Evolutionary conservation across 2,113 vertebrate genomes (phyloP), one percentile per base, ranked within the genome.

Genomic region (Haemorhous mexicanus): DNA sequence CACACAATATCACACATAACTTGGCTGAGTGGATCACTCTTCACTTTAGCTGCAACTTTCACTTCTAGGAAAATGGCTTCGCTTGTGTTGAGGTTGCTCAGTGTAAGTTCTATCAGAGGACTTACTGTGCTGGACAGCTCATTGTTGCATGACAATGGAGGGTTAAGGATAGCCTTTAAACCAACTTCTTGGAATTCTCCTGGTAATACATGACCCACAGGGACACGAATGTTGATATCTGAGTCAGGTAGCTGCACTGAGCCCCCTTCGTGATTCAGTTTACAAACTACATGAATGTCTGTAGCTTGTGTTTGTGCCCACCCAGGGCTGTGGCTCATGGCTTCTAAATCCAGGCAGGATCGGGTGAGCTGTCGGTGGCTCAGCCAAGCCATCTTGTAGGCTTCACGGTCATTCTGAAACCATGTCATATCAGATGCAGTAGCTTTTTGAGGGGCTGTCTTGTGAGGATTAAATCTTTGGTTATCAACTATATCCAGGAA

Each of bases 271-370:
- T 99, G 98, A 82, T 93, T 97, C 55, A 99, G 94, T 97, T 98
- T 99, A 87, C 98, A 98, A 89, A 99, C 89, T 9, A 98, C 92
- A 28, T 98, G 98, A 50, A 98, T 98, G 86, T 99, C 98, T 19
- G 98, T 97, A 73, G 98, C 98, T 96, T 99, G 99, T 0, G 99
- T 99, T 97, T 99, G 99, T 78, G 99, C 98, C 99, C 99, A 99
- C 30, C 99, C 99, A 13, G 97, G 99, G 90, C 98, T 99, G 69
- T 99, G 98, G 91, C 98, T 99, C 85, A 99, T 98, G 75, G 98
- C 95, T 83, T 98, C 98, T 75, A 99, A 97, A 97, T 99, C 98
- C 69, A 99, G 88, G 74, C 99, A 99, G 39, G 99, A 99, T 14
- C 99, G 98, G 2, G 99, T 99, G 27, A 99, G 97, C 81, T 99